Conservation (phyloP, 2,888 invertebrate species). For the Cosmopolites sordidus region DNA sequence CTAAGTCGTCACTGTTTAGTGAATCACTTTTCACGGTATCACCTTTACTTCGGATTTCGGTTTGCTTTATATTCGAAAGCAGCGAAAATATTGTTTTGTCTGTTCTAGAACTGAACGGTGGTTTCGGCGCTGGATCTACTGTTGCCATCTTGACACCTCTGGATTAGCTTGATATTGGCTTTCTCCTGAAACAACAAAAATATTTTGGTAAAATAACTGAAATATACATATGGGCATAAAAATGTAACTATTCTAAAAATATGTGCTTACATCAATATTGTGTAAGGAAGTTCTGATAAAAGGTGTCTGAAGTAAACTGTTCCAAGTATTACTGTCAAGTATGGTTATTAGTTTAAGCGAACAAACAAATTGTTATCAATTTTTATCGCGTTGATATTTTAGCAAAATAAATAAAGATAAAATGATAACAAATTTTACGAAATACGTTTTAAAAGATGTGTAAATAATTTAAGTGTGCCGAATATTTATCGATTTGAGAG, state of each 20-base stretch:
- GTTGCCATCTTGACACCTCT: slow-evolving; percentile 13
- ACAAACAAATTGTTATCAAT: slow-evolving; percentile 13
- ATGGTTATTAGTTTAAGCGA: slow-evolving; percentile 5
- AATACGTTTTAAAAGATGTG: not conserved
- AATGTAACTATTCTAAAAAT: slow-evolving; percentile 11
- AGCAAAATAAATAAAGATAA: slow-evolving; percentile 19
- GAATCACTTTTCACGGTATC: slow-evolving; percentile 6
- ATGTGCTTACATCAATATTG: slow-evolving; percentile 5
- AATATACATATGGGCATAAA: too few relatives aligned
- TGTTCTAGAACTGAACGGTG: not conserved
- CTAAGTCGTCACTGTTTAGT: slow-evolving; percentile 25
- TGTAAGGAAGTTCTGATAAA: slow-evolving; percentile 3
- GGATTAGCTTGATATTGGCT: slow-evolving; percentile 11
- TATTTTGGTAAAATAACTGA: not conserved
- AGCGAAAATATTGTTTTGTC: slow-evolving; percentile 22
- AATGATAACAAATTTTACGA: slow-evolving; percentile 4
- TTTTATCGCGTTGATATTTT: slow-evolving; percentile 15
- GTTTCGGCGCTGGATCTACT: slow-evolving; percentile 7
- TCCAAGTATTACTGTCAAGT: slow-evolving; percentile 6
- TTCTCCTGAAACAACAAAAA: slow-evolving; percentile 21
- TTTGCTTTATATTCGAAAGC: slow-evolving; percentile 20
- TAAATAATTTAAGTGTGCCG: too few relatives aligned
- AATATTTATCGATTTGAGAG: too few relatives aligned
- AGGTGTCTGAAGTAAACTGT: slow-evolving; percentile 8
- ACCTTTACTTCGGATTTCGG: not conserved